Conservation (phyloP, 2,113 vertebrate genomes). For the Colius striatus region DNA sequence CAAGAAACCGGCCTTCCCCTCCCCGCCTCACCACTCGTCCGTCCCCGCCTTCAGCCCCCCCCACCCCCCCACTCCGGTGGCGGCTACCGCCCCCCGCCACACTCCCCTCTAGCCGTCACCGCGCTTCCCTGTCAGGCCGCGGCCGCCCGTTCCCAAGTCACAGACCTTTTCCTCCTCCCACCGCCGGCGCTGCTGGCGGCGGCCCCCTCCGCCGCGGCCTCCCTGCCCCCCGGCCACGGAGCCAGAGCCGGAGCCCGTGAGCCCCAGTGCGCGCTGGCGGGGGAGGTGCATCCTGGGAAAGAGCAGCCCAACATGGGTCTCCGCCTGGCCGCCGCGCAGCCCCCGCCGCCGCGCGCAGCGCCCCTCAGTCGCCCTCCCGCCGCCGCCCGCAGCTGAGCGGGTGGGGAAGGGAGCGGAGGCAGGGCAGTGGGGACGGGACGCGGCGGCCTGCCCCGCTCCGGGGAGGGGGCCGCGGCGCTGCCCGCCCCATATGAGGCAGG, state of each 20-base stretch:
- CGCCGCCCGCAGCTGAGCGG: constrained; percentile 11
- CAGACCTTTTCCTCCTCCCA: not conserved
- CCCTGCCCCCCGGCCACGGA: not conserved
- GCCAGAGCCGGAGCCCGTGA: not conserved
- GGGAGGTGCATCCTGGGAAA: constrained; percentile 47
- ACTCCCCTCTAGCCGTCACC: not conserved
- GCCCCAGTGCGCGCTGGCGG: not conserved
- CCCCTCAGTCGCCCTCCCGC: not conserved
- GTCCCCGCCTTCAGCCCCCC: constrained; percentile 3
- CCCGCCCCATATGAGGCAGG: constrained; percentile 53
- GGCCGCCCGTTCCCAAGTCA: not conserved
- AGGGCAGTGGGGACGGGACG: not conserved
- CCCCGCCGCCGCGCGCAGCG: not conserved
- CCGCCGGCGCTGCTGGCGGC: not conserved
- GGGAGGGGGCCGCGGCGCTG: constrained; percentile 56
- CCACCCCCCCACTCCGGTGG: not conserved
- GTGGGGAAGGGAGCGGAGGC: not conserved
- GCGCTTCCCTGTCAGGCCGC: not conserved
- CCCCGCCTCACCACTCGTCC: not conserved
- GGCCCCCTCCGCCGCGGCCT: not conserved
- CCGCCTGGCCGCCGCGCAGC: not conserved
- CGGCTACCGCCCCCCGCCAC: not conserved
- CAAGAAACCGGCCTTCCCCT: not conserved
- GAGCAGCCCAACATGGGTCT: constrained; percentile 38
- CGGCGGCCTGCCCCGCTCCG: constrained; percentile 48